These are phyloP conservation scores for Cloeon dipterum DNA, from an alignment of 2,888 invertebrate species.

Conservation along the genomic window DNA sequence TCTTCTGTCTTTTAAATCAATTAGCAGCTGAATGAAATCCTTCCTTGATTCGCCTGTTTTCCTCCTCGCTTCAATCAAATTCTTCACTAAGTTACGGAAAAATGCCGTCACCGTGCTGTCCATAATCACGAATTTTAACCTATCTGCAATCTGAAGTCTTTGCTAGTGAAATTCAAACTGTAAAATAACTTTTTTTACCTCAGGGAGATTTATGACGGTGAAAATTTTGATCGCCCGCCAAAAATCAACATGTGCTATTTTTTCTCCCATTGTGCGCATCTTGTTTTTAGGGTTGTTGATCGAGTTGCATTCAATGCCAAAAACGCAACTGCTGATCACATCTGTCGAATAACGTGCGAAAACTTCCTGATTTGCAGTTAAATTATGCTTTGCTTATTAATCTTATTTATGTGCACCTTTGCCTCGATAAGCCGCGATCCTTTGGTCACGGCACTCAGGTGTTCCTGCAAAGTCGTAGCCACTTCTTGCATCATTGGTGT, in stretches of 20 bases:
- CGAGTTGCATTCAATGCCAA: constrained; percentile 33
- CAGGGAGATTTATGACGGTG: not conserved
- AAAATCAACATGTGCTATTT: not conserved
- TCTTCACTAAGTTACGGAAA: constrained; percentile 1
- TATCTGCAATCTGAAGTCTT: not conserved
- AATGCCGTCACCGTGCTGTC: not conserved
- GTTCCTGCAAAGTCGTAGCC: constrained; percentile 1
- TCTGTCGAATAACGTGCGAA: constrained; percentile 21
- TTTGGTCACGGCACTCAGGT: no score
- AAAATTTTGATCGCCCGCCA: not conserved
- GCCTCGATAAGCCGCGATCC: no score
- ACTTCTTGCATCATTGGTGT: constrained; percentile 31
- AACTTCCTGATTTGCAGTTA: not conserved
- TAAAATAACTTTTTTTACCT: no score
- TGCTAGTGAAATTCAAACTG: no score
- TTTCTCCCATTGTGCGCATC: constrained; percentile 21
- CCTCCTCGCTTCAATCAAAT: constrained; percentile 1
- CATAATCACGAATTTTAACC: not conserved
- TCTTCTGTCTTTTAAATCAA: constrained; percentile 3
- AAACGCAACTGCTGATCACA: constrained; percentile 33
- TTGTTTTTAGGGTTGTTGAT: constrained; percentile 25
- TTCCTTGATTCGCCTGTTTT: not conserved
- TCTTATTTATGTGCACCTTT: not conserved
- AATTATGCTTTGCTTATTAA: no score
- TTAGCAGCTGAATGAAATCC: constrained; percentile 3